Conservation (phyloP, 2,797 vertebrate genomes). For the Masticophis lateralis region DNA sequence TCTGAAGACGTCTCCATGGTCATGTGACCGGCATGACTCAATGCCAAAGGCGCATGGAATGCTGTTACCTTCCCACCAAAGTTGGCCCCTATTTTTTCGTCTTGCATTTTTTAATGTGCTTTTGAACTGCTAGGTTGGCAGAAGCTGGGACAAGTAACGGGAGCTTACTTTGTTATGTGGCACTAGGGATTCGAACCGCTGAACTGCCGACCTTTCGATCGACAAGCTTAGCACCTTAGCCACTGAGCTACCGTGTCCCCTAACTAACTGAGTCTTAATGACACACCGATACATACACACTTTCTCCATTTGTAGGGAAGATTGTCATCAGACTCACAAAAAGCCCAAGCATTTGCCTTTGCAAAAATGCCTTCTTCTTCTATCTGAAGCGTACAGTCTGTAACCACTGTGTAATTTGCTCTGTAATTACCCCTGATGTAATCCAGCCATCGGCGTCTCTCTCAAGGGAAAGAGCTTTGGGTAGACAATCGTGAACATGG, state of each 20-base stretch:
- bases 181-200: too few relatives aligned
- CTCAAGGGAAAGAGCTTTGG: conserved; percentile 93
- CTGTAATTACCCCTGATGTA: conserved; percentile 88
- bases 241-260: too few relatives aligned
- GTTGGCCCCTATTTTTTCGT: too few relatives aligned
- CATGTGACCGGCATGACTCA: too few relatives aligned
- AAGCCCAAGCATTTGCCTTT: not conserved
- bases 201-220: too few relatives aligned
- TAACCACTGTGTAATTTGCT: conserved; percentile 55
- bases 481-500: conserved; percentile 97
- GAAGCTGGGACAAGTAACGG: too few relatives aligned
- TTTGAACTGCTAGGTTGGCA: too few relatives aligned
- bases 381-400: not conserved
- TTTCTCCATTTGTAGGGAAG: not conserved
- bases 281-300: not conserved
- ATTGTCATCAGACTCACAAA: not conserved
- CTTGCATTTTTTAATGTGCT: too few relatives aligned
- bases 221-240: too few relatives aligned
- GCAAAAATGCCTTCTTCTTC: conserved; percentile 20
- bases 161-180: accelerated
- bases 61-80: too few relatives aligned
- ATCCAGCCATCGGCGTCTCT: conserved; percentile 90
- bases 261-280: not conserved
- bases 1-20: too few relatives aligned
- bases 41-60: too few relatives aligned